These are phyloP conservation scores for Sarcophaga peregrina DNA, from an alignment of 1,140 invertebrate genomes.

Conservation along the genomic window DNA sequence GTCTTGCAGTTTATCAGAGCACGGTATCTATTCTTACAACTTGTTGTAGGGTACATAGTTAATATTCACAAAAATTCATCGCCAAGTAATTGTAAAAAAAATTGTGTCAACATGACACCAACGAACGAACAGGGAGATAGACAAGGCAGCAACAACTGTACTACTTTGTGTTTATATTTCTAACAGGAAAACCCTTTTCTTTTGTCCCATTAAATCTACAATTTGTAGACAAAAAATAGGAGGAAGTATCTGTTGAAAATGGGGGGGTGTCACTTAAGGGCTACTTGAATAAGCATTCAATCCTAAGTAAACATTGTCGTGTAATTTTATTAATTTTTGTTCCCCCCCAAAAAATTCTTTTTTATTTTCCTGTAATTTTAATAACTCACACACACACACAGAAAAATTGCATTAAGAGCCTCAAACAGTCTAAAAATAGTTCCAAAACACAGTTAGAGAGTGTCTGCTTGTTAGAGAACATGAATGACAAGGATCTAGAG, in stretches of 20 bases:
- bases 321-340: background rate
- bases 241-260: background rate
- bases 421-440: no score
- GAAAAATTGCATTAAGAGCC: no score
- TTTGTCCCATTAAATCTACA: background rate
- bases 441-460: no score
- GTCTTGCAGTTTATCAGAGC: no score
- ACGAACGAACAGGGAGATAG: background rate
- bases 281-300: background rate
- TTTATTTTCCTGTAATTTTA: no score
- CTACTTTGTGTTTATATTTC: background rate
- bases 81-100: no score
- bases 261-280: no score
- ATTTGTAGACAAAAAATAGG: background rate
- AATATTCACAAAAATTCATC: no score
- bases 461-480: no score
- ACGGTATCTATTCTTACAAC: no score
- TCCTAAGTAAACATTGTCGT: background rate
- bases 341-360: background rate
- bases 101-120: background rate
- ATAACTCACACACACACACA: background rate
- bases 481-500: no score
- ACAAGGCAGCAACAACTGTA: background rate
- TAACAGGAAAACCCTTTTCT: background rate
- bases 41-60: no score